Percentiles rank a stretch among this genome's conserved stretches.
Conservation (phyloP, 2,113 vertebrate genomes). For the Aleadryas rufinucha region DNA sequence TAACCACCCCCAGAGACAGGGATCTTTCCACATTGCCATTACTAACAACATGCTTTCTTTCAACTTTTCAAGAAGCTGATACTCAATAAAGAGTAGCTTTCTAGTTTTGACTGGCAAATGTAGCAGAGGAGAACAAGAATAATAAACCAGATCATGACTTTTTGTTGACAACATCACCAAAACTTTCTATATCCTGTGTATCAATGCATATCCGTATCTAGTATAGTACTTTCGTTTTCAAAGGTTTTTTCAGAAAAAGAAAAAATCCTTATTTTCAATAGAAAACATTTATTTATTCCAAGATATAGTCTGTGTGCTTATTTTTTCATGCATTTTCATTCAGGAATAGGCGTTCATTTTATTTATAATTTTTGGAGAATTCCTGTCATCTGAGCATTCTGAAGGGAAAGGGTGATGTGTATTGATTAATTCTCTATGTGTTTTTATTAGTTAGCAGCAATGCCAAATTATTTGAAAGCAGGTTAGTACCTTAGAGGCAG, state of each 20-base stretch:
- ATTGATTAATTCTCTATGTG: background rate
- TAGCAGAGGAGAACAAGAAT: background rate
- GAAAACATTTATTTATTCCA: background rate
- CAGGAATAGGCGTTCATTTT: background rate
- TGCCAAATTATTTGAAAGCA: background rate
- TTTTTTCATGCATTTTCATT: background rate
- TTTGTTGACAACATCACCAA: background rate
- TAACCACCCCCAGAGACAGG: background rate
- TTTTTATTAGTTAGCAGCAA: background rate
- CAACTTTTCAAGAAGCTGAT: background rate
- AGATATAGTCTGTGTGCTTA: background rate
- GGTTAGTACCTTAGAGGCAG: background rate
- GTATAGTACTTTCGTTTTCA: background rate
- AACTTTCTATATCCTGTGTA: background rate
- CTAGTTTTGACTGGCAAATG: background rate
- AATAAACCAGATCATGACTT: background rate
- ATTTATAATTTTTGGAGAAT: background rate
- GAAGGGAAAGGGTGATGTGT: background rate
- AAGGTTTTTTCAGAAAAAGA: background rate
- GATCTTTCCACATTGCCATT: background rate
- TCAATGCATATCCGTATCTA: background rate
- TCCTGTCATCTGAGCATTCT: background rate
- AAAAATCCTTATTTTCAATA: background rate
- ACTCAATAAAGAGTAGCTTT: background rate
- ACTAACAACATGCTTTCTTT: background rate